These are phyloP conservation scores for Oncorhynchus tshawytscha DNA, from an alignment of 2,113 vertebrate genomes.

Conservation along the genomic window DNA sequence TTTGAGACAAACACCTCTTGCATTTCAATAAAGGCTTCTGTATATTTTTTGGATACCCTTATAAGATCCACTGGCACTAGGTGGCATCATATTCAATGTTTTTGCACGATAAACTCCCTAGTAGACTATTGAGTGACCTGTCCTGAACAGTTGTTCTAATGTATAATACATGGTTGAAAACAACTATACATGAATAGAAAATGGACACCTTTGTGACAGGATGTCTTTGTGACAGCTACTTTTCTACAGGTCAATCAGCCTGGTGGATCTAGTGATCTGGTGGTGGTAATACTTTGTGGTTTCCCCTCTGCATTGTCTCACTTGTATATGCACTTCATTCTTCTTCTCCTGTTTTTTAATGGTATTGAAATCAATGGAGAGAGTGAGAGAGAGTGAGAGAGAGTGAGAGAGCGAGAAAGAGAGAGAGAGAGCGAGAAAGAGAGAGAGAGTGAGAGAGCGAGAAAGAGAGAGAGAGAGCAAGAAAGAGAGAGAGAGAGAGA, in stretches of 20 bases:
- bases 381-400: too few species aligned
- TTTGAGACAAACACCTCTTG: too few species aligned
- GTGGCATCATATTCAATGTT: conserved; percentile 22
- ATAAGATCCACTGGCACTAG: conserved; percentile 33
- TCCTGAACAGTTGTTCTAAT: too few species aligned
- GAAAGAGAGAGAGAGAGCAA: too few species aligned
- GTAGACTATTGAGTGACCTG: neutral
- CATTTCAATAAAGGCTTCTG: too few species aligned
- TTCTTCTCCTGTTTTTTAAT: neutral
- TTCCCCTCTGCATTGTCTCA: neutral
- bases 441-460: too few species aligned
- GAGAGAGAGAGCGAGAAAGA: too few species aligned
- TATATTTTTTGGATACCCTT: too few species aligned
- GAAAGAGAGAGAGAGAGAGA: too few species aligned
- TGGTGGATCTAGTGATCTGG: conserved; percentile 47
- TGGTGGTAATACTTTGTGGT: conserved; percentile 39
- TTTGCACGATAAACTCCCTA: neutral
- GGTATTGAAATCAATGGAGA: too few species aligned
- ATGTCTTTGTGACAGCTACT: neutral
- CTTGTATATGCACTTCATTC: neutral
- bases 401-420: too few species aligned
- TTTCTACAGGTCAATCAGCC: neutral
- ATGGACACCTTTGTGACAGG: neutral
- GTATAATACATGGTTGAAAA: neutral
- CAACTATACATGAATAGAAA: neutral